Evolutionary conservation across 2,113 vertebrate species (phyloP).

Genomic region (Synchiropus splendidus): DNA sequence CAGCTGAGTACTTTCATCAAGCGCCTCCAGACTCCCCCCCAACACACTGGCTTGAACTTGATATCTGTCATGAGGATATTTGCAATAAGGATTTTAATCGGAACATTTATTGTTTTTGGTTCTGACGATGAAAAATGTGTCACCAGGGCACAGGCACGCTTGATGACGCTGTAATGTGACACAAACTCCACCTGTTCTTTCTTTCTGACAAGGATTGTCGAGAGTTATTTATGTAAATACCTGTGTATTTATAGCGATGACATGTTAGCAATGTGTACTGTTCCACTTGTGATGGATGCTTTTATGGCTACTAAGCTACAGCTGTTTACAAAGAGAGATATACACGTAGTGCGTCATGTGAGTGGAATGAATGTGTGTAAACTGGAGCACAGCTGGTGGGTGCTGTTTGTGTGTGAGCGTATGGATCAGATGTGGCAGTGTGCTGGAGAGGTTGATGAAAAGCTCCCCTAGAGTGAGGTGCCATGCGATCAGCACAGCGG

Average conservation of each 20-base stretch:
- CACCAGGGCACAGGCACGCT: background rate
- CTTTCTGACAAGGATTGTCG: conserved; percentile 18
- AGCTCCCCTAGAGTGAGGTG: conserved; percentile 63
- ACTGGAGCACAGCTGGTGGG: too few species aligned
- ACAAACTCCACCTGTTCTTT: conserved; percentile 14
- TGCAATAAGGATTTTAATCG: too few species aligned
- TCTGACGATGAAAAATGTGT: background rate
- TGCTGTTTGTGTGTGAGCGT: conserved; percentile 4
- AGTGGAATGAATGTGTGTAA: too few species aligned
- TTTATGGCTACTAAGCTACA: conserved; percentile 24
- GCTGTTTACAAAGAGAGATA: conserved; percentile 12
- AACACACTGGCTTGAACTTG: conserved; percentile 64
- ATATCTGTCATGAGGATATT: too few species aligned
- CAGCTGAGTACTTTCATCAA: conserved; percentile 73
- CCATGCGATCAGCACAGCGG: conserved; percentile 74
- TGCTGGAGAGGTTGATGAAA: conserved; percentile 73
- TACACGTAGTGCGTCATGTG: background rate
- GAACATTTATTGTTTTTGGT: too few species aligned
- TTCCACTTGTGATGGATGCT: too few species aligned
- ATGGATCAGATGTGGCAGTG: conserved; percentile 61
- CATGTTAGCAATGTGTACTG: conserved; percentile 16
- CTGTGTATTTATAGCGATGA: conserved; percentile 28
- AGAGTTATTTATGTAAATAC: conserved; percentile 27
- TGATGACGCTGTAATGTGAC: conserved; percentile 23
- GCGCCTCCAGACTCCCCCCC: conserved; percentile 57